Conservation (phyloP, 2,113 vertebrate genomes). For the Malaclemys terrapin region DNA sequence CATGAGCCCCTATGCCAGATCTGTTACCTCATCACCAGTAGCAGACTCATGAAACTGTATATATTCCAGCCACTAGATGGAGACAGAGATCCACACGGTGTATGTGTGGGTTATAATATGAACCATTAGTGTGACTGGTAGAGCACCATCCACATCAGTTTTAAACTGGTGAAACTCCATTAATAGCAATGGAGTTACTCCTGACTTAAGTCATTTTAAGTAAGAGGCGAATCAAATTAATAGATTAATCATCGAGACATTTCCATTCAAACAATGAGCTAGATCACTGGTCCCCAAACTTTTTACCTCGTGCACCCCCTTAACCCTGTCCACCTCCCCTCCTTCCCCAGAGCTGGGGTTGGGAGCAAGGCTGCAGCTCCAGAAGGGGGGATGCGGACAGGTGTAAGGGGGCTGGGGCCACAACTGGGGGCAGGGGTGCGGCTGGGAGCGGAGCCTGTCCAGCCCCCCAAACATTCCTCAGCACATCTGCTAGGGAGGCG, state of each 20-base stretch:
- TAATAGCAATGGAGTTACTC: neutral
- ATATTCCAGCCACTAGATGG: neutral
- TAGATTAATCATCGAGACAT: neutral
- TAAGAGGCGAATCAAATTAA: neutral
- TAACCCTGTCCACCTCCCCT: no score
- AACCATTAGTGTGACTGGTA: neutral
- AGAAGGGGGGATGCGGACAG: no score
- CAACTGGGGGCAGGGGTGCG: no score
- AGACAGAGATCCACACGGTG: neutral
- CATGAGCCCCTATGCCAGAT: neutral
- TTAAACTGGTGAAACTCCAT: neutral
- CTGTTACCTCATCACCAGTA: accelerated
- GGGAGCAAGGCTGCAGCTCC: no score
- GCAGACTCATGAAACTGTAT: neutral
- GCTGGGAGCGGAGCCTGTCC: no score
- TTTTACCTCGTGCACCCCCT: no score
- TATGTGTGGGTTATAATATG: neutral
- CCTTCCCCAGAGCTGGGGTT: no score
- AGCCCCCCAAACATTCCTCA: no score
- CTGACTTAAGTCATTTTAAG: neutral
- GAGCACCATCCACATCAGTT: neutral
- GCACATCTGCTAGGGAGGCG: accelerated
- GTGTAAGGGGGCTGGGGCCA: no score
- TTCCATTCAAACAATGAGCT: neutral
- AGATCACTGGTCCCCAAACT: neutral